Conservation (phyloP, 2,113 vertebrate species). For the Notarius quadriscutis region DNA sequence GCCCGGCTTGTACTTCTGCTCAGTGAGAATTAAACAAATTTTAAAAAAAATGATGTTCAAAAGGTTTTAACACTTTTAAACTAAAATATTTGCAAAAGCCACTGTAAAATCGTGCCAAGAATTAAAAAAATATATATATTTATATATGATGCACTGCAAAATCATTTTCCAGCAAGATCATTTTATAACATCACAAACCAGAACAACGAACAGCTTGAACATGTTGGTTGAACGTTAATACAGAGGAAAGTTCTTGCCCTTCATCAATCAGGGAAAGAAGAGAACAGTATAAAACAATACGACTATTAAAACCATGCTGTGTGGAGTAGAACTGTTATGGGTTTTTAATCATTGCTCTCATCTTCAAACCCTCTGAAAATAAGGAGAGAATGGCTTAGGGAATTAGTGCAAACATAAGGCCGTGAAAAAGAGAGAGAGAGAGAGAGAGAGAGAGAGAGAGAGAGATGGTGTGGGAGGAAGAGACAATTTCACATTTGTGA, state of each 20-base stretch:
- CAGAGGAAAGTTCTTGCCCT: background rate
- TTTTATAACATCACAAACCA: background rate
- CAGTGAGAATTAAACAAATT: background rate
- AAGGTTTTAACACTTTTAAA: background rate
- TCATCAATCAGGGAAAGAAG: background rate
- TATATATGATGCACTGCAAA: background rate
- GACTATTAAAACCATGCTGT: background rate
- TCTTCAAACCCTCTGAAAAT: background rate
- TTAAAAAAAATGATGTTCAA: background rate
- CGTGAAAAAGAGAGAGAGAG: background rate
- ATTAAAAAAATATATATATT: background rate
- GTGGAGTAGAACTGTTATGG: background rate
- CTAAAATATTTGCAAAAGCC: background rate
- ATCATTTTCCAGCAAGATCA: no score
- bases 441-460: background rate
- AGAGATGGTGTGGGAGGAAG: background rate
- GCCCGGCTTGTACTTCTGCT: slow-evolving; percentile 92
- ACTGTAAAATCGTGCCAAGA: background rate
- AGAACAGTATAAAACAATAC: background rate
- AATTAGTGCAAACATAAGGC: background rate
- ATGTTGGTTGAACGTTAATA: background rate
- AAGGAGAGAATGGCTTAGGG: background rate
- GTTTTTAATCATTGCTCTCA: background rate
- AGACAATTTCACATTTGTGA: slow-evolving; percentile 9
- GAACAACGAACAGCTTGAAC: background rate